Base-by-base conservation (phyloP, 2,888 invertebrate genomes). In the Steinernema scapterisci region DNA sequence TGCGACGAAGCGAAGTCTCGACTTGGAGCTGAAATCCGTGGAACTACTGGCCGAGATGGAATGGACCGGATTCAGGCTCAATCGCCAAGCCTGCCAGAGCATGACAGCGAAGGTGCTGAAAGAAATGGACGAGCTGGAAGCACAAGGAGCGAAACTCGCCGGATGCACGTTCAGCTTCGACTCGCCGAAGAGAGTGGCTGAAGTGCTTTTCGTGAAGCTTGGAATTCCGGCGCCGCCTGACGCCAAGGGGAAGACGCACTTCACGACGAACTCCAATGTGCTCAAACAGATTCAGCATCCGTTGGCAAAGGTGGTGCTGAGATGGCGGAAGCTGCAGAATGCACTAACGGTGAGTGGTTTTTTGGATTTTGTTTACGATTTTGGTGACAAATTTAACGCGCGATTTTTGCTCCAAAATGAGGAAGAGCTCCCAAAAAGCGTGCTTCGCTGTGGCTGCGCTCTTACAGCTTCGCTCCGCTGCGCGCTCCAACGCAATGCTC, bases 251-350 rank as follows among this genome's bases (percentile, higher is more conserved):
- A 54, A 54, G 25, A 54, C 54, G 54, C 54, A 54, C 25, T 23
- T 54, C 21, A 23, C 54, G 25, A 54, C 54, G 54, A 54, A 54
- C 13, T 11, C 63, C 11, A 38, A 19, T n/a, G 73, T 71, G 27
- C 51, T 74, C 0, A 19, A 73, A 23, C 38, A 31, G 5, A 38
- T 56, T 23, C n/a, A 73, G 27, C 74, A 76, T 44, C 74, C 74
- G 23, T 25, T 76, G 46, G 74, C 74, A 16, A 27, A 44, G 21
- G 16, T 52, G 13, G 76, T 76, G 23, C 45, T 76, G 27, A 19
- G 48, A 19, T 54, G 48, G 46, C 25, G 76, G 23, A 31, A 46
- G n/a, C 52, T 75, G 25, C 38, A 76, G 45, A 52, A 74, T 46
- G 74, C 75, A 2, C 21, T 54, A 11, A 21, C 72, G 31, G 76